phyloP scores from a whole-genome alignment of 2,113 vertebrate genomes.

The Poeciliopsis retropinna region DNA sequence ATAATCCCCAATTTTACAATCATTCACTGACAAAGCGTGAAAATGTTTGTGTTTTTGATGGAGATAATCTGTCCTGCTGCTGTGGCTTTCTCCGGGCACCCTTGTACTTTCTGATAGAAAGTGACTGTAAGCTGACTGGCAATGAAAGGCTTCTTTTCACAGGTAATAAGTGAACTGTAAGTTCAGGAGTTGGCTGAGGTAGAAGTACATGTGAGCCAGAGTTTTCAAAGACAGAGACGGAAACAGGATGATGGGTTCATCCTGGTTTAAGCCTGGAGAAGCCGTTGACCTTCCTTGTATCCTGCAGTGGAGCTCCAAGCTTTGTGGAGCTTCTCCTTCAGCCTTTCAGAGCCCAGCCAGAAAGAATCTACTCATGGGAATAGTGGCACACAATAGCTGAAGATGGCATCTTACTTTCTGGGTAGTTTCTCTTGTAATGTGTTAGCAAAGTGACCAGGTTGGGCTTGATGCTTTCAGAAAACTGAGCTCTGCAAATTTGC shows the following conservation, averaged over 20 bases:
- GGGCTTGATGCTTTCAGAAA: slow-evolving; percentile 54
- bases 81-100: background rate
- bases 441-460: slow-evolving; percentile 49
- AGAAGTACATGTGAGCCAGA: slow-evolving; percentile 13
- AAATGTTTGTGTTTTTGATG: background rate
- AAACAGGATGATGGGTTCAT: slow-evolving; percentile 58
- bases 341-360: slow-evolving; percentile 34
- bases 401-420: slow-evolving; percentile 54
- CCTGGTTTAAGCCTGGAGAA: slow-evolving; percentile 54
- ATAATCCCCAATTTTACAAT: too few relatives aligned
- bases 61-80: background rate
- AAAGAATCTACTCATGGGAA: slow-evolving; percentile 40
- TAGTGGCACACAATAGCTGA: slow-evolving; percentile 56
- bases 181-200: background rate
- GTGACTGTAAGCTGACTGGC: background rate
- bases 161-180: background rate
- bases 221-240: slow-evolving; percentile 29
- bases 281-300: slow-evolving; percentile 43
- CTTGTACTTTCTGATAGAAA: background rate
- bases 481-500: slow-evolving; percentile 50
- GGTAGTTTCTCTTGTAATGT: slow-evolving; percentile 73
- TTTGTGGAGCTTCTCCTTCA: slow-evolving; percentile 9
- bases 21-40: background rate
- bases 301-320: slow-evolving; percentile 16
- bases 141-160: slow-evolving; percentile 18